These are phyloP conservation scores for Acronicta psi DNA, from an alignment of 2,888 invertebrate genomes.

Conservation along the genomic window DNA sequence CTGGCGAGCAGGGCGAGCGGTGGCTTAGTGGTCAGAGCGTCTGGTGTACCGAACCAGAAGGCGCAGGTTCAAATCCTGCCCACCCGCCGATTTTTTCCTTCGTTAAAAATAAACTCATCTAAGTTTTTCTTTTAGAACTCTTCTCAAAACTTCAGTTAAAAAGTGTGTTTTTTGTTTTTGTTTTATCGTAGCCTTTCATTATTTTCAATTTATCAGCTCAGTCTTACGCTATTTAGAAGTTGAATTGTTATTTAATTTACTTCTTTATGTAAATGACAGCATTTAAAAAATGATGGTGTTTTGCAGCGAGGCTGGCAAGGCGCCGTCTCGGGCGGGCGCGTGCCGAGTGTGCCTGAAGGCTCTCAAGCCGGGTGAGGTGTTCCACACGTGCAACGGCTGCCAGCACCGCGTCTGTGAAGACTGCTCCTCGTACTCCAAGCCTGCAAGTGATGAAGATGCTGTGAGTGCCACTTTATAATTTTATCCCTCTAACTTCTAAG, in stretches of 20 bases:
- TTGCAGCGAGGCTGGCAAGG: constrained; percentile 91
- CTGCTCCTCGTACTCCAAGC: constrained; percentile 96
- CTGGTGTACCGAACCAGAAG: too few relatives aligned
- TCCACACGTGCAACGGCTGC: constrained; percentile 96
- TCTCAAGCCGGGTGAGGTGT: constrained; percentile 96
- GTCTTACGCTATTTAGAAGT: not conserved
- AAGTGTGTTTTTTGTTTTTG: constrained; percentile 25
- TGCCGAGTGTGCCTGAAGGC: constrained; percentile 96
- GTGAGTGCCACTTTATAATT: constrained; percentile 80
- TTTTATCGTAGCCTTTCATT: constrained; percentile 25
- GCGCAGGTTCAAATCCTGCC: too few relatives aligned
- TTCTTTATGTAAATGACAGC: not conserved
- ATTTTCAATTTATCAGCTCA: constrained; percentile 14
- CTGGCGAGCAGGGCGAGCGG: too few relatives aligned
- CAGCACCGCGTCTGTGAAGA: constrained; percentile 97
- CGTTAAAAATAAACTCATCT: constrained; percentile 31
- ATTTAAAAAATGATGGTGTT: not conserved
- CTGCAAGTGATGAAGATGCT: constrained; percentile 94
- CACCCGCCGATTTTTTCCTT: too few relatives aligned
- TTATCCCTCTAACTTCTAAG: not conserved
- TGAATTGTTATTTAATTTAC: constrained; percentile 1
- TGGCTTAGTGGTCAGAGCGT: too few relatives aligned
- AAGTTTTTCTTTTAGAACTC: constrained; percentile 23
- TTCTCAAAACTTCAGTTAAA: constrained; percentile 3
- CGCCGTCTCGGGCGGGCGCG: constrained; percentile 92